Percentiles rank a stretch among this genome's conserved stretches.
These are phyloP conservation scores for Bufotes viridis DNA, from an alignment of 2,797 vertebrate species.

Conservation along the genomic window DNA sequence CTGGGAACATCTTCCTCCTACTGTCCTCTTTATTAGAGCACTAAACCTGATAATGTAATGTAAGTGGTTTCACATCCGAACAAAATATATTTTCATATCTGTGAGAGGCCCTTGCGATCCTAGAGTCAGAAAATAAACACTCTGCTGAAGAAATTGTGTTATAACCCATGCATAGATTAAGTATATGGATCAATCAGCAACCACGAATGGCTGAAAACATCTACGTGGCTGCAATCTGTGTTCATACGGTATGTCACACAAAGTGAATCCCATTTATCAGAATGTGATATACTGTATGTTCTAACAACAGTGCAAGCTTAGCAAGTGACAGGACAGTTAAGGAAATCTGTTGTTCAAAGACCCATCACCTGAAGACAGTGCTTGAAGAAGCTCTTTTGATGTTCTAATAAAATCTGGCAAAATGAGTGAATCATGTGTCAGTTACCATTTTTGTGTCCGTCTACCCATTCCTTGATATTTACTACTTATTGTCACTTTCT, in stretches of 20 bases:
- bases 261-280: neutral
- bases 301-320: neutral
- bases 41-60: constrained; percentile 44
- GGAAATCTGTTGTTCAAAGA: neutral
- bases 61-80: neutral
- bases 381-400: neutral
- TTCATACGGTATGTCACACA: neutral
- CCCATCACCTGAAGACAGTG: neutral
- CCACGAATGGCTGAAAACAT: neutral
- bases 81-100: constrained; percentile 12
- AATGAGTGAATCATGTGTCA: too few species aligned
- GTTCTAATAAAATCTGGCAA: neutral
- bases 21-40: constrained; percentile 34
- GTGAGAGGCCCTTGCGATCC: neutral
- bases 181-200: neutral
- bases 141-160: neutral
- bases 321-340: neutral
- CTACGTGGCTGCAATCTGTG: neutral
- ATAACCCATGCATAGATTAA: neutral
- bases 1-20: constrained; percentile 8
- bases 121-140: neutral
- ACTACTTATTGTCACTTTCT: too few species aligned
- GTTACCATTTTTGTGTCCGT: too few species aligned
- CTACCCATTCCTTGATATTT: too few species aligned
- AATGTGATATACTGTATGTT: neutral